Percentiles rank a stretch among this genome's conserved stretches.
phyloP scores from a whole-genome alignment of 2,888 invertebrate genomes.

The Herminia tarsipennalis region DNA sequence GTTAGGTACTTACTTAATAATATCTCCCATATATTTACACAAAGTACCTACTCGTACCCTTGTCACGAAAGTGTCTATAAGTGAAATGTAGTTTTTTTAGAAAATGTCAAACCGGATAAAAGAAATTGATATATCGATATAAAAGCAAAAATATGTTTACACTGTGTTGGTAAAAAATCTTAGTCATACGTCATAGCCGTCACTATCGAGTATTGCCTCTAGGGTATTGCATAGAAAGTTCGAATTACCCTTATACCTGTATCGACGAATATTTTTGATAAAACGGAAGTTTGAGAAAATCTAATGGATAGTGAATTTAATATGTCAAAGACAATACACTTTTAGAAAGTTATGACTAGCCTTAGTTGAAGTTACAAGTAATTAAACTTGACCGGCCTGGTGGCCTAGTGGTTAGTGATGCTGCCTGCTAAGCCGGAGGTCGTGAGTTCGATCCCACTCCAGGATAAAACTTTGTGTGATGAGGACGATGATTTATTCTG shows the following conservation, averaged over 20 bases:
- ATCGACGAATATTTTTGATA: conserved; percentile 13
- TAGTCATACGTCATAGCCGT: conserved; percentile 83
- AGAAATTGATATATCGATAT: conserved; percentile 83
- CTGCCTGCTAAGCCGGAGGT: too few species aligned
- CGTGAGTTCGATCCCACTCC: too few species aligned
- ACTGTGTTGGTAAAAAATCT: conserved; percentile 77
- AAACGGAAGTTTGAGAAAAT: conserved; percentile 11
- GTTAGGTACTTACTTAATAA: neutral
- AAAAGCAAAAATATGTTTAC: conserved; percentile 84
- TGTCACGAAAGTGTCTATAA: conserved; percentile 56
- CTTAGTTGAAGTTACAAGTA: too few species aligned
- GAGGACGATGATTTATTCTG: too few species aligned
- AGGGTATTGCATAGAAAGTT: conserved; percentile 77
- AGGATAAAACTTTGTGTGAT: too few species aligned
- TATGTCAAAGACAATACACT: neutral
- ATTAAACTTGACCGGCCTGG: too few species aligned
- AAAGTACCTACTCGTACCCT: conserved; percentile 44
- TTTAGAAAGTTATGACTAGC: too few species aligned
- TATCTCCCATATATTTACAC: neutral
- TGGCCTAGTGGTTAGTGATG: too few species aligned
- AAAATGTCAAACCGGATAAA: conserved; percentile 70
- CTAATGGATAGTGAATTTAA: neutral
- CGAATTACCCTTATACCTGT: conserved; percentile 39
- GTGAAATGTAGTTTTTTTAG: conserved; percentile 49
- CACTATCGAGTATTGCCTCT: conserved; percentile 70